These are phyloP conservation scores for Galago senegalensis DNA, from an alignment of 2,797 vertebrate genomes.

Conservation along the genomic window DNA sequence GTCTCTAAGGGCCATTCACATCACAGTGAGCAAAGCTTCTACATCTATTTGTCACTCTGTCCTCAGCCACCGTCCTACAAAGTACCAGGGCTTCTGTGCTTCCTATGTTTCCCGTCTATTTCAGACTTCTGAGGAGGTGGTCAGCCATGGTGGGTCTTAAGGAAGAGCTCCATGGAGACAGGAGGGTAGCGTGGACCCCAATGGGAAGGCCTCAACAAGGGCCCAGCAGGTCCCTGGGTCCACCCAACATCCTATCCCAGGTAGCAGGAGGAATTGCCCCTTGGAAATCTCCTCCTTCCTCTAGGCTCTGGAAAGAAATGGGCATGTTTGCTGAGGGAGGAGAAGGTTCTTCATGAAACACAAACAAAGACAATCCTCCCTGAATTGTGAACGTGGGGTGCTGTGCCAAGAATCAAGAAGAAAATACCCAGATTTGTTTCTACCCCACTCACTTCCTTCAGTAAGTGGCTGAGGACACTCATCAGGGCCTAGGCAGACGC, in stretches of 20 bases:
- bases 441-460: rapidly evolving
- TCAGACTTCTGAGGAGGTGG: background rate
- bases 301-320: background rate
- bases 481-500: background rate
- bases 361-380: background rate
- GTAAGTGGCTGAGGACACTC: slow-evolving; percentile 66
- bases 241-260: background rate
- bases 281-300: background rate
- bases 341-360: background rate
- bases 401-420: background rate
- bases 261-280: background rate
- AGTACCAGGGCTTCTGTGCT: background rate
- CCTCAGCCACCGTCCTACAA: background rate
- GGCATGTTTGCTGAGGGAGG: background rate
- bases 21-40: background rate
- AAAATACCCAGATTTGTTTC: slow-evolving; percentile 64
- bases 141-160: background rate
- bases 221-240: background rate
- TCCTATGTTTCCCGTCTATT: background rate
- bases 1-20: background rate
- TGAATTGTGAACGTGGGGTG: background rate
- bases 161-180: background rate
- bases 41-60: no score
- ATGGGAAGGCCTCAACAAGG: background rate
- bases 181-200: background rate